Conservation (phyloP, 92 coral and sea anemone species). For the Montipora capitata region DNA sequence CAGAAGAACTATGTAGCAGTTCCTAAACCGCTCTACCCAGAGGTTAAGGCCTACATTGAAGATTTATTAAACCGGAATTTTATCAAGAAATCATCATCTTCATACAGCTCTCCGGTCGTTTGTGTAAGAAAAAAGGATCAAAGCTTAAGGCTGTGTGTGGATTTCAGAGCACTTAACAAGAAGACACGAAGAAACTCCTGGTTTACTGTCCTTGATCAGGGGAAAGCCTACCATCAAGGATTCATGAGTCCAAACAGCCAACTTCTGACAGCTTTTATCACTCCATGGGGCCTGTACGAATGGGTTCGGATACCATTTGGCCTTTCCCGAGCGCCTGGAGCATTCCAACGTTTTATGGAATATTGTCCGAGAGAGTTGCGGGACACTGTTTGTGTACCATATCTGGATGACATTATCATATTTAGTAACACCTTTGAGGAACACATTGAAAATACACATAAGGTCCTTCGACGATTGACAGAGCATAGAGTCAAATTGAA, state of each 20-base stretch:
- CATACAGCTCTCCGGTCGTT: slow-evolving; percentile 73
- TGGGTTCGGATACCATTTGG: slow-evolving; percentile 81
- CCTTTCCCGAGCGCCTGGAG: slow-evolving; percentile 68
- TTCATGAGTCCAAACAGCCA: slow-evolving; percentile 68
- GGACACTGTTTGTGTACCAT: slow-evolving; percentile 67
- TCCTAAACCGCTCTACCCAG: slow-evolving; percentile 79
- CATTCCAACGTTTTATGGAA: slow-evolving; percentile 78
- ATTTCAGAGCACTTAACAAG: slow-evolving; percentile 75
- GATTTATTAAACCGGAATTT: slow-evolving; percentile 74
- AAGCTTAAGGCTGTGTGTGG: slow-evolving; percentile 79
- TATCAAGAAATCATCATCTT: slow-evolving; percentile 64
- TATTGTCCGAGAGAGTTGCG: slow-evolving; percentile 49
- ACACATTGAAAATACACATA: slow-evolving; percentile 56
- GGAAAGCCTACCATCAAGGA: slow-evolving; percentile 84
- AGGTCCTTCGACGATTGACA: slow-evolving; percentile 58
- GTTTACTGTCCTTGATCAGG: slow-evolving; percentile 82
- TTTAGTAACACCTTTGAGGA: slow-evolving; percentile 66
- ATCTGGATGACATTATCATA: slow-evolving; percentile 69
- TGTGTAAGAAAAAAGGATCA: slow-evolving; percentile 77
- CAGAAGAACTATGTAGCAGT: slow-evolving; percentile 77
- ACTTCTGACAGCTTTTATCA: slow-evolving; percentile 72
- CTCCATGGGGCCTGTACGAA: slow-evolving; percentile 80
- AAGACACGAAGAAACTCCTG: slow-evolving; percentile 80
- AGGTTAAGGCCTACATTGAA: slow-evolving; percentile 75
- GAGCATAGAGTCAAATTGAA: slow-evolving; percentile 72